Percentiles rank a stretch among this genome's conserved stretches.
phyloP scores from a whole-genome alignment of 2,113 vertebrate genomes.

The Peromyscus californicus region DNA sequence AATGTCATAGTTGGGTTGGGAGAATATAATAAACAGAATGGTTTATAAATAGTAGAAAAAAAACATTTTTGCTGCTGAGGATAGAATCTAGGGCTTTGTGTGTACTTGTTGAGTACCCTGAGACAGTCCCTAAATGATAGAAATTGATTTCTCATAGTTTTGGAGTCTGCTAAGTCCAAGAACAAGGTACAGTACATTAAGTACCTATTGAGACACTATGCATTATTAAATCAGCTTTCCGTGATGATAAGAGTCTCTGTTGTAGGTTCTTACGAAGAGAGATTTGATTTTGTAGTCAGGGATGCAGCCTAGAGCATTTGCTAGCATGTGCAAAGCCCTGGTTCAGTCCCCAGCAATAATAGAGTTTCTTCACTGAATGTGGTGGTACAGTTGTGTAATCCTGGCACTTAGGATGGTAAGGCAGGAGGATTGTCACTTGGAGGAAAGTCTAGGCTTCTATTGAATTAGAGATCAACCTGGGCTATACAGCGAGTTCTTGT shows the following conservation, averaged over 20 bases:
- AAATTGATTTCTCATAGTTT: not conserved
- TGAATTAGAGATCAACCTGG: not conserved
- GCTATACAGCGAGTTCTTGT: not conserved
- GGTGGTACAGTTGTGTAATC: not conserved
- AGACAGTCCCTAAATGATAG: not conserved
- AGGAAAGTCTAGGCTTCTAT: not conserved
- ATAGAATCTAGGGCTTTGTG: not conserved
- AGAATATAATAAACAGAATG: not conserved
- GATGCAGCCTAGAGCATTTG: not conserved
- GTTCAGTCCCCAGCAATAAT: not conserved
- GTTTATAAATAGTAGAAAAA: not conserved
- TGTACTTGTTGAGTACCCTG: not conserved
- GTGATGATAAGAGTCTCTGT: not conserved
- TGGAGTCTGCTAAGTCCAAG: not conserved
- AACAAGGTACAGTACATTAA: not conserved
- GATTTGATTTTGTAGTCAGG: not conserved
- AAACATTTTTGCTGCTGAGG: not conserved
- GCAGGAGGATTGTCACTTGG: not conserved
- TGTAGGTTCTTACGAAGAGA: not conserved
- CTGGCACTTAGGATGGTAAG: not conserved
- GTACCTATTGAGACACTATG: not conserved
- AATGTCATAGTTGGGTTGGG: not conserved
- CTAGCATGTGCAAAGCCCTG: not conserved
- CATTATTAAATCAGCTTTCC: conserved; percentile 7
- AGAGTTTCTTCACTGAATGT: not conserved